phyloP scores from a whole-genome alignment of 2,113 vertebrate genomes.

The Tinamus guttatus region DNA sequence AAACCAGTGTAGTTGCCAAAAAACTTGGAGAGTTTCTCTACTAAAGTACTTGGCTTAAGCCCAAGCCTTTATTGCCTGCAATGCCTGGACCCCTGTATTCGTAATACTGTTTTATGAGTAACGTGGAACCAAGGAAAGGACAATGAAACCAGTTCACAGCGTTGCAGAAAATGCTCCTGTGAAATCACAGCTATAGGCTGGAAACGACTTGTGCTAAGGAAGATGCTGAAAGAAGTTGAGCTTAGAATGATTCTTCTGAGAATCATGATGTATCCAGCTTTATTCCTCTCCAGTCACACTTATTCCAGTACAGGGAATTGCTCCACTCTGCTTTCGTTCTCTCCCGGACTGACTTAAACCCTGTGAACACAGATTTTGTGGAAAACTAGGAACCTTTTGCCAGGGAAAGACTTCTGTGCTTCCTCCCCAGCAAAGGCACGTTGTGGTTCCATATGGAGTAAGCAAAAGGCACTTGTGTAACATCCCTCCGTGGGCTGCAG shows the following conservation, averaged over 20 bases:
- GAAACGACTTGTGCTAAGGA: neutral
- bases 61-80: neutral
- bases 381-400: neutral
- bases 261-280: too few species aligned
- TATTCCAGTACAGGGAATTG: neutral
- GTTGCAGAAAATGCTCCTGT: neutral
- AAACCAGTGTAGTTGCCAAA: neutral
- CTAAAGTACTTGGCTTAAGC: neutral
- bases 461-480: neutral
- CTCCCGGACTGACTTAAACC: neutral
- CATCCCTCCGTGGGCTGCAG: neutral
- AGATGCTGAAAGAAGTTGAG: neutral
- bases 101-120: neutral
- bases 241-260: neutral
- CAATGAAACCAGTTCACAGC: neutral
- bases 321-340: neutral
- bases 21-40: neutral
- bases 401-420: neutral
- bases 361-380: neutral
- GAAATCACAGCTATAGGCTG: neutral
- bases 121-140: neutral
- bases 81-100: neutral
- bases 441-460: rapidly evolving
- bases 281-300: neutral
- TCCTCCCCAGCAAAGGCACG: neutral